Evolutionary conservation across 2,113 vertebrate species (phyloP).

Genomic region (Cebidichthys violaceus): DNA sequence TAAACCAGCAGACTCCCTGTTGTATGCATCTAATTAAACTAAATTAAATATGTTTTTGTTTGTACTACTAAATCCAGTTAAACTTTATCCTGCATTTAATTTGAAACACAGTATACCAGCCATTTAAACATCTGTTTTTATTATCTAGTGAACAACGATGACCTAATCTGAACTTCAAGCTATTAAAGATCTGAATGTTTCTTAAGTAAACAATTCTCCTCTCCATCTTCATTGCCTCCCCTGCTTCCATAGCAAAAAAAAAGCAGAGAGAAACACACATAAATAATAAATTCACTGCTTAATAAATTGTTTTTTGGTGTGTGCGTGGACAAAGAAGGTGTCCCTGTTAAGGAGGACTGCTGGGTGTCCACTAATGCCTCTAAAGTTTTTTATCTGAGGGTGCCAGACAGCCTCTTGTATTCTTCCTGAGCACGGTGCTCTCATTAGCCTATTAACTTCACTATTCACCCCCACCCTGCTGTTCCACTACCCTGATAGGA

Average conservation of each 20-base stretch:
- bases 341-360: slow-evolving; percentile 78
- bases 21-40: not conserved
- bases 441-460: slow-evolving; percentile 83
- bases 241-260: slow-evolving; percentile 86
- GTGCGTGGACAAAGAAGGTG: slow-evolving; percentile 83
- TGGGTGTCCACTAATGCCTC: slow-evolving; percentile 74
- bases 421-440: slow-evolving; percentile 68
- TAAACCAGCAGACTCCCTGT: not conserved
- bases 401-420: slow-evolving; percentile 82
- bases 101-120: not conserved
- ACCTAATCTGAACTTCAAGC: not conserved
- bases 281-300: slow-evolving; percentile 85
- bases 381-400: slow-evolving; percentile 81
- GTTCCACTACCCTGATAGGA: slow-evolving; percentile 49
- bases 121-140: not conserved
- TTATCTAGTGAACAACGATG: not conserved
- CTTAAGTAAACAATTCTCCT: not conserved
- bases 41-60: not conserved
- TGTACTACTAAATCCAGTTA: not conserved
- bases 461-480: slow-evolving; percentile 62
- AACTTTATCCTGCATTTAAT: not conserved
- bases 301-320: slow-evolving; percentile 87
- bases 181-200: not conserved
- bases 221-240: not conserved
- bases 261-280: slow-evolving; percentile 69